Evolutionary conservation across 2,888 invertebrate species (phyloP), one percentile per base, ranked within the genome.

Genomic region (Microchrysa polita): DNA sequence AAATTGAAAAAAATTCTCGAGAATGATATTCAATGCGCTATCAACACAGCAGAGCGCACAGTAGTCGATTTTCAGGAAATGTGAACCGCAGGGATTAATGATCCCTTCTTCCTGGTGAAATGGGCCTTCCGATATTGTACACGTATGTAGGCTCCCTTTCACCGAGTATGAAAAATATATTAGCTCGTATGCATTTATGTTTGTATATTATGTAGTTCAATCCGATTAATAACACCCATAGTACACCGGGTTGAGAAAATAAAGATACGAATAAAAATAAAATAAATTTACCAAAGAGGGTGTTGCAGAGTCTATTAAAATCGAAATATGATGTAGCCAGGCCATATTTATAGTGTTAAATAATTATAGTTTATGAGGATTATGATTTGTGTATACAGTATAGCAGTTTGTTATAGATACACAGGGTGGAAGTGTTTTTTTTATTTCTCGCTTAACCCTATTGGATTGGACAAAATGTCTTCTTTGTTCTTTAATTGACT

Each of bases 181-280:
- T n/a, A n/a, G n/a, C n/a, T n/a, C n/a, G n/a, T n/a, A n/a, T n/a
- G n/a, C n/a, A n/a, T n/a, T n/a, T n/a, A n/a, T n/a, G n/a, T n/a
- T n/a, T n/a, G n/a, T n/a, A n/a, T n/a, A n/a, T n/a, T n/a, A n/a
- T n/a, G n/a, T 48, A 48, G 61, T 22, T 12, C 48, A 22, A 65
- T 65, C 65, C 65, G 65, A 65, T 65, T 65, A 65, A 44, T 48
- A 44, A 34, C 27, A 34, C 65, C n/a, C n/a, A n/a, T n/a, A n/a
- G n/a, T n/a, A 44, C 44, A 48, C 42, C 22, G n/a, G 16, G 12
- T n/a, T 14, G 65, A 65, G 22, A 34, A 7, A 7, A 34, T 5
- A 34, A 7, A 34, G 27, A 34, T 34, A 34, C 27, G 27, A 7
- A 34, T 34, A 34, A 34, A 44, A 65, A 65, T 65, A 34, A 44